Evolutionary conservation across 2,888 invertebrate species (phyloP).

Genomic region (Resseliella maxima): DNA sequence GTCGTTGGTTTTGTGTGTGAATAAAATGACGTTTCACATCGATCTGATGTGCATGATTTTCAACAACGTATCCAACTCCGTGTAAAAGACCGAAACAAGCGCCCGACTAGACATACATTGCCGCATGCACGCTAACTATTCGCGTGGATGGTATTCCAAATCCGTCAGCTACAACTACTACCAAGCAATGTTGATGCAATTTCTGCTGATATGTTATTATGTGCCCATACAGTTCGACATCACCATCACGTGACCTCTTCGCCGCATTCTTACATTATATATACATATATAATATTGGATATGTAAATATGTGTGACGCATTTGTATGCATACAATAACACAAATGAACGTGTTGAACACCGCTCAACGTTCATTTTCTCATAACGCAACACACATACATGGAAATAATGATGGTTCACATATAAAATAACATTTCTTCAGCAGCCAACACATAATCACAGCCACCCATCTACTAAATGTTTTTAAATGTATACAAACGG

Average conservation of each 20-base stretch:
- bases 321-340: too few species aligned
- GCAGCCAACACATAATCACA: not conserved
- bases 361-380: not conserved
- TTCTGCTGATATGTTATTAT: not conserved
- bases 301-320: too few species aligned
- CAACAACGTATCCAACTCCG: not conserved
- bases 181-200: too few species aligned
- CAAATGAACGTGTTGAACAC: too few species aligned
- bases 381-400: slow-evolving; percentile 1
- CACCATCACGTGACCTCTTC: not conserved
- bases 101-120: slow-evolving; percentile 28
- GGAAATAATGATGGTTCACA: not conserved
- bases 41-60: slow-evolving; percentile 37
- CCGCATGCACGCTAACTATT: slow-evolving; percentile 31
- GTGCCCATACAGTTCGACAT: not conserved
- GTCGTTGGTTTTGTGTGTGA: slow-evolving; percentile 41
- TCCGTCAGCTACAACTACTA: not conserved
- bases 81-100: not conserved
- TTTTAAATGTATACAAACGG: too few species aligned
- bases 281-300: not conserved
- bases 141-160: not conserved
- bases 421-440: not conserved
- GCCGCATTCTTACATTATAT: not conserved
- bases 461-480: too few species aligned
- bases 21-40: slow-evolving; percentile 51